Percentiles rank a stretch among this genome's conserved stretches.
phyloP scores from a whole-genome alignment of 2,888 invertebrate genomes.

The Pristionchus fissidentatus region DNA sequence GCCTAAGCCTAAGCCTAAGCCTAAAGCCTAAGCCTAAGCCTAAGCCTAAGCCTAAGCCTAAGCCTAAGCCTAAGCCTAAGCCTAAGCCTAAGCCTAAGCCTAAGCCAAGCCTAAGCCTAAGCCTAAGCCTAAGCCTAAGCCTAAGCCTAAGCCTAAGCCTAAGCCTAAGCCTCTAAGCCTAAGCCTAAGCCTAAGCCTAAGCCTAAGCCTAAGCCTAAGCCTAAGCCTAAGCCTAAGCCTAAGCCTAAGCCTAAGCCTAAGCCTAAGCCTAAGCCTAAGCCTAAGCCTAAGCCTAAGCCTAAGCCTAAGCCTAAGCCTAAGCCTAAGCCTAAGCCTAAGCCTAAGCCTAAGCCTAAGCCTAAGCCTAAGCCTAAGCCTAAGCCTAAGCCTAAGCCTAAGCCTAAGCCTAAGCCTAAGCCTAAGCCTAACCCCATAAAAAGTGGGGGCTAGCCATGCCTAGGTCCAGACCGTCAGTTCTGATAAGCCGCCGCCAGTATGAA shows the following conservation, averaged over 20 bases:
- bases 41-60: slow-evolving; percentile 50
- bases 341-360: slow-evolving; percentile 51
- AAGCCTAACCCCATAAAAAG: too few species aligned
- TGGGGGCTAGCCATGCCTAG: too few species aligned
- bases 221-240: slow-evolving; percentile 52
- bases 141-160: slow-evolving; percentile 52
- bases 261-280: slow-evolving; percentile 52
- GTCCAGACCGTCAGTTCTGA: too few species aligned
- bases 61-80: slow-evolving; percentile 51
- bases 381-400: slow-evolving; percentile 52
- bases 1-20: slow-evolving; percentile 51
- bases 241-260: slow-evolving; percentile 54
- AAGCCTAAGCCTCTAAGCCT: slow-evolving; percentile 50
- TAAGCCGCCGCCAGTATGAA: too few species aligned
- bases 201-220: slow-evolving; percentile 51
- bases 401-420: too few species aligned
- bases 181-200: slow-evolving; percentile 53
- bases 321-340: slow-evolving; percentile 44
- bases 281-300: slow-evolving; percentile 52
- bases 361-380: slow-evolving; percentile 53
- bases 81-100: slow-evolving; percentile 50
- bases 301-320: slow-evolving; percentile 50
- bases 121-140: slow-evolving; percentile 54
- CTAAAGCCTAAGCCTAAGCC: slow-evolving; percentile 51
- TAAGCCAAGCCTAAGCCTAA: slow-evolving; percentile 52